A percentile compares a stretch with the other conserved stretches of the same genome.
Evolutionary conservation across 1,140 invertebrate genomes (phyloP).

Genomic region (Scaptodrosophila lebanonensis): DNA sequence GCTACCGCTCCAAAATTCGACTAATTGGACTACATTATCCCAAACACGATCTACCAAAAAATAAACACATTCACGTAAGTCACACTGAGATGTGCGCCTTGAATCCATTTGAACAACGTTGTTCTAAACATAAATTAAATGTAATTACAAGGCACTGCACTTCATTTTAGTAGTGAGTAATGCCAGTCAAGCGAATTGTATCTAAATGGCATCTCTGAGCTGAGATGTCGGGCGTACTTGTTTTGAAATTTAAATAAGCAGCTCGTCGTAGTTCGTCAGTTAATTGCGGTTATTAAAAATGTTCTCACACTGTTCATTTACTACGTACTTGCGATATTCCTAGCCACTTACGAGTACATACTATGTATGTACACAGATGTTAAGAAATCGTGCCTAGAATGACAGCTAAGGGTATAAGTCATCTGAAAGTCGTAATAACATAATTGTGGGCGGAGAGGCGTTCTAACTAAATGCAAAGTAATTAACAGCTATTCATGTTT

Average conservation of each 20-base stretch:
- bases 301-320: slow-evolving; percentile 58
- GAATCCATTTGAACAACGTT: slow-evolving; percentile 34
- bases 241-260: slow-evolving; percentile 36
- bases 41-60: no score
- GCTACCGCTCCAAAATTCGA: no score
- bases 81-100: background rate
- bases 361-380: background rate
- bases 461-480: slow-evolving; percentile 31
- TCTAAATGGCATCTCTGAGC: slow-evolving; percentile 58
- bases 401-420: slow-evolving; percentile 64
- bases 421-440: slow-evolving; percentile 65
- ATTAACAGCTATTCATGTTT: slow-evolving; percentile 33
- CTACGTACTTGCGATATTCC: slow-evolving; percentile 28
- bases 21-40: no score
- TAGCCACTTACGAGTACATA: slow-evolving; percentile 23
- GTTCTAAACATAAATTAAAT: slow-evolving; percentile 58
- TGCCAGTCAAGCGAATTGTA: slow-evolving; percentile 11
- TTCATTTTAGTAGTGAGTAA: slow-evolving; percentile 4
- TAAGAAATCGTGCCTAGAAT: slow-evolving; percentile 46
- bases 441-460: slow-evolving; percentile 36
- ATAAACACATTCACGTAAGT: background rate
- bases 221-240: slow-evolving; percentile 31
- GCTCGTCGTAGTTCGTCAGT: slow-evolving; percentile 35
- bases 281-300: slow-evolving; percentile 61
- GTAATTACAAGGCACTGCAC: slow-evolving; percentile 39